Evolutionary conservation across 2,888 invertebrate species (phyloP), one percentile per base, ranked within the genome.

Genomic region (Ennomos erosarius): DNA sequence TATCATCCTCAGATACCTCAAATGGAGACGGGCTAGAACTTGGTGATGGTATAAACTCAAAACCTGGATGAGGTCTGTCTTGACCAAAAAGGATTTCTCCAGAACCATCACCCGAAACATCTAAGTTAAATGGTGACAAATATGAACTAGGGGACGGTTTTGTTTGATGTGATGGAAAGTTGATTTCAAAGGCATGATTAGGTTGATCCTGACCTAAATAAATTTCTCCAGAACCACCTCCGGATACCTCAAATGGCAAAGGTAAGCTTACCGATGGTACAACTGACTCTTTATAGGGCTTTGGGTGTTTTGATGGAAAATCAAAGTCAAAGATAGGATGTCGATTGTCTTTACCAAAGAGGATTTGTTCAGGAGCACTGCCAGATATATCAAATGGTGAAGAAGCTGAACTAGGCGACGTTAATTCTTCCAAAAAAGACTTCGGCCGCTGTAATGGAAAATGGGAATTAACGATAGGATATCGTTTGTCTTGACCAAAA

Each of bases 171-270:
- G 33, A 44, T 10, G 37, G 39, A 9, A 9, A 36, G 10, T 36
- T 13, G 11, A 45, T 11, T 8, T 34, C 11, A 35, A 16, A 16
- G 16, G 16, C 16, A 16, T 16, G 16, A 11, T 34, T 6, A 10
- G 40, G 40, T 12, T 9, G 12, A 10, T 40, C 8, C 35, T 9
- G 10, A 8, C 9, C 37, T 37, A 48, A 12, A 36, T 38, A 12
- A 33, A 48, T 34, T 36, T 55, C 42, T 36, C 34, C 26, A 16
- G 40, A 54, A 46, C 39, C 35, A 13, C 46, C 53, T 8, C 40
- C 46, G n/a, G 33, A 39, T 38, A 42, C n/a, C 3, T 36, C 42
- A 10, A 51, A 43, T 16, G 40, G 40, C 10, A 13, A 13, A 40
- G 13, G 40, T 12, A 13, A 33, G n/a, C n/a, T 44, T 16, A 16